Base-by-base conservation (phyloP, 2,113 vertebrate species). In the Syngnathus floridae region DNA sequence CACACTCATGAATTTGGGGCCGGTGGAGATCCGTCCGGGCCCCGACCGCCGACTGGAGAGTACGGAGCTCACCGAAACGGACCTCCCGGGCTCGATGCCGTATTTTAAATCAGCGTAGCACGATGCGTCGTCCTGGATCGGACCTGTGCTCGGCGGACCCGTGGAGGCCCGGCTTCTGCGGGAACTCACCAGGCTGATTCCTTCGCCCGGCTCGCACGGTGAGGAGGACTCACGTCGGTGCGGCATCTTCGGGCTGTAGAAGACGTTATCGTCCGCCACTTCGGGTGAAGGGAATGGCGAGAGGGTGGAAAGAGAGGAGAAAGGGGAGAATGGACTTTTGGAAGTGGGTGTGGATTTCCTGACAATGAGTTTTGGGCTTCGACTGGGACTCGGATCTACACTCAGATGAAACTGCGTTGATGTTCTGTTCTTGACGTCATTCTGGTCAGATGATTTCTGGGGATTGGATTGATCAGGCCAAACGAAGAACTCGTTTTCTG, bases 51-150 rank as follows among this genome's bases (percentile, higher is more conserved):
- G 84, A 58, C 86, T 85, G 40, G 87, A 89, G n/a, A 88, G 72
- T 4, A 91, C 87, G 0, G 88, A 89, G 38, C 80, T 88, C 4
- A 91, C 90, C 43, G 90, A 91, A 71, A 87, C 83, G 0, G 89
- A 88, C 62, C 79, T 85, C 21, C 86, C 78, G 7, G 77, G 82
- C 52, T 84, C 81, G 67, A 91, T 86, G 22, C 90, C 90, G 1
- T 91, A 91, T 70, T 86, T 91, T 56, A 91, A 76, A 73, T 91
- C 88, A 40, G 87, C 87, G 67, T 84, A 90, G 2, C 87, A 82
- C 0, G 84, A 82, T 14, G 78, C 78, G 0, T 65, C 65, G 10
- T 75, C 72, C 1, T 55, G 72, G 55, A 36, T 65, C 22, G 73
- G 76, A 48, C 60, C 59, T 54, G 13, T 4, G 38, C 65, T 74